Conservation (phyloP, 1,140 invertebrate species). For the Arctopsyche grandis region DNA sequence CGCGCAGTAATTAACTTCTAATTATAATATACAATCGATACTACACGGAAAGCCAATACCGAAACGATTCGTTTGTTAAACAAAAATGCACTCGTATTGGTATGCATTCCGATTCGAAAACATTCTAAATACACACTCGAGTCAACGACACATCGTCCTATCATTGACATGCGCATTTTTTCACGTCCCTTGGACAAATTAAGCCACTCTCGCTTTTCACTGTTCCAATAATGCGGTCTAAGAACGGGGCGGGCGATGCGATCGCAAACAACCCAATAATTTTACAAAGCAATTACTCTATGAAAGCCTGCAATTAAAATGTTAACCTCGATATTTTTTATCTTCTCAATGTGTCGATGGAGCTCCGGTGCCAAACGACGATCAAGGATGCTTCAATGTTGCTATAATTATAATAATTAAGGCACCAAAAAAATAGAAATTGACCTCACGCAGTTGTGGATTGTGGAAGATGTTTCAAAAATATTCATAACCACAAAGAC, state of each 20-base stretch:
- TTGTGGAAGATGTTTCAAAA: no score
- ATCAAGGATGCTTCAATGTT: slow-evolving; percentile 4
- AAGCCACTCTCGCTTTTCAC: slow-evolving; percentile 34
- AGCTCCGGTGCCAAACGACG: neutral
- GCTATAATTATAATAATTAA: no score
- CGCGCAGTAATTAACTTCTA: slow-evolving; percentile 35
- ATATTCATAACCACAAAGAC: no score
- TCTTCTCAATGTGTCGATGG: slow-evolving; percentile 42
- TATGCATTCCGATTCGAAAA: no score
- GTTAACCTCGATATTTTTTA: slow-evolving; percentile 48
- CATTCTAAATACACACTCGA: no score
- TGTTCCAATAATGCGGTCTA: slow-evolving; percentile 15
- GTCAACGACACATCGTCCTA: neutral
- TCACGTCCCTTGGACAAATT: slow-evolving; percentile 19
- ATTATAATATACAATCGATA: slow-evolving; percentile 21
- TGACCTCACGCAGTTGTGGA: no score
- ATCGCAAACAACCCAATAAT: slow-evolving; percentile 52
- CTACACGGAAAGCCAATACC: slow-evolving; percentile 15
- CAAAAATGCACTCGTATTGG: slow-evolving; percentile 1
- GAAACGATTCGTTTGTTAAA: slow-evolving; percentile 21
- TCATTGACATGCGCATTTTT: neutral
- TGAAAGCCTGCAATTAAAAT: slow-evolving; percentile 53
- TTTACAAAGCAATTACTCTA: slow-evolving; percentile 50
- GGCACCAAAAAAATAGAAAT: neutral
- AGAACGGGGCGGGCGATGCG: neutral